Percentiles rank a stretch among this genome's conserved stretches.
Evolutionary conservation across 2,113 vertebrate species (phyloP).

Genomic region (Halcyon senegalensis): DNA sequence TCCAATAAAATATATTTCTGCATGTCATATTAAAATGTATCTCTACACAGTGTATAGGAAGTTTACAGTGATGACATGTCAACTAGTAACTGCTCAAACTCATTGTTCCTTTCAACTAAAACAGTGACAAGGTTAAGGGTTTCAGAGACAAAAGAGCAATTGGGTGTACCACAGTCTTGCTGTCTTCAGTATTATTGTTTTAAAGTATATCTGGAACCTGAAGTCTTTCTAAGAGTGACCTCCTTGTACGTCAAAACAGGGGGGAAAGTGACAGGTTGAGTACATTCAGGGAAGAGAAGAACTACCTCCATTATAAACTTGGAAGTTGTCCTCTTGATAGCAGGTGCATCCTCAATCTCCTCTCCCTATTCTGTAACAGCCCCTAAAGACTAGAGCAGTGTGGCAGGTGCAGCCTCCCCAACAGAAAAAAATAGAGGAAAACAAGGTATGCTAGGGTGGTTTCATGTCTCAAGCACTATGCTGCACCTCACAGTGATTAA

Average conservation of each 20-base stretch:
- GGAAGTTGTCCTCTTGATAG: neutral
- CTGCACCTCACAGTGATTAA: too few species aligned
- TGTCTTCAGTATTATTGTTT: neutral
- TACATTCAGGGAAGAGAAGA: neutral
- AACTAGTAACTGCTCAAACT: neutral
- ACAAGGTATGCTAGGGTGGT: too few species aligned
- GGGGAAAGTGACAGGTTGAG: neutral
- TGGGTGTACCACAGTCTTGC: neutral
- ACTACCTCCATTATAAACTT: rapidly evolving
- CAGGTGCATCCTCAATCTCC: neutral
- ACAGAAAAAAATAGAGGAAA: too few species aligned
- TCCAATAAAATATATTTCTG: neutral
- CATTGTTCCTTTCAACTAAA: neutral
- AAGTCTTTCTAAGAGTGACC: neutral
- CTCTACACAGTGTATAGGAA: neutral
- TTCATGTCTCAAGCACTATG: too few species aligned
- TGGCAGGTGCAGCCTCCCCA: neutral
- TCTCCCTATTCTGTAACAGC: neutral
- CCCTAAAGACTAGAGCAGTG: neutral
- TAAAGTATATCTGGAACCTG: neutral
- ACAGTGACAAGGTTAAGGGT: neutral
- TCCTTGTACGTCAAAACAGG: neutral
- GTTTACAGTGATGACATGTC: neutral
- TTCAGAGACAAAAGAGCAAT: neutral
- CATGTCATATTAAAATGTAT: neutral